These are phyloP conservation scores for Macropodus opercularis DNA, from an alignment of 2,797 vertebrate genomes.

Conservation along the genomic window DNA sequence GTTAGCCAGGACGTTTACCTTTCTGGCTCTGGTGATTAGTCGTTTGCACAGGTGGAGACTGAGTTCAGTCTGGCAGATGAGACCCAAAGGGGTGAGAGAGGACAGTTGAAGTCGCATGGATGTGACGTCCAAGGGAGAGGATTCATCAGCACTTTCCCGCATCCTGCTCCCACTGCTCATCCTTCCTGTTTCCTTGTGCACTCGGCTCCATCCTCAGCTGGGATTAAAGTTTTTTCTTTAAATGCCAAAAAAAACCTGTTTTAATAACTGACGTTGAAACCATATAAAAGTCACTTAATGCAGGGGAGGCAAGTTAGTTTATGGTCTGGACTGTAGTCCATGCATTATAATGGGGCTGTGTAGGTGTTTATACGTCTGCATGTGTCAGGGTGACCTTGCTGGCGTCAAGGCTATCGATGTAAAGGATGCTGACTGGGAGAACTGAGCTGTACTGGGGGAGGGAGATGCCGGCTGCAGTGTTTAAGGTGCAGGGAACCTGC, in stretches of 20 bases:
- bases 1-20: neutral
- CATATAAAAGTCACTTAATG: too few relatives aligned
- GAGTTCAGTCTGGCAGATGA: conserved; percentile 26
- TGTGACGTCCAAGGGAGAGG: conserved; percentile 49
- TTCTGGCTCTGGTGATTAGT: neutral
- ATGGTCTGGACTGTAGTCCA: too few relatives aligned
- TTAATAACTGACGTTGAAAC: too few relatives aligned
- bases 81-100: neutral
- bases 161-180: conserved; percentile 23
- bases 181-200: conserved; percentile 34
- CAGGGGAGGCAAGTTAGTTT: too few relatives aligned
- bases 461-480: conserved; percentile 23
- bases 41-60: neutral
- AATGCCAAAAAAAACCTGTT: too few relatives aligned
- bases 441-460: conserved; percentile 29
- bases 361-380: neutral
- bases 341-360: too few relatives aligned
- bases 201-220: conserved; percentile 1
- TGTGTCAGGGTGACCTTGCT: conserved; percentile 65
- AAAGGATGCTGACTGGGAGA: conserved; percentile 69
- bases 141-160: conserved; percentile 29
- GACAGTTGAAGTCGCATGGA: neutral
- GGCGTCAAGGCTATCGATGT: conserved; percentile 29
- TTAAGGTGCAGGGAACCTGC: neutral
- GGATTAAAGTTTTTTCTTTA: neutral